phyloP scores from a whole-genome alignment of 2,113 vertebrate species.

The Ictalurus punctatus region DNA sequence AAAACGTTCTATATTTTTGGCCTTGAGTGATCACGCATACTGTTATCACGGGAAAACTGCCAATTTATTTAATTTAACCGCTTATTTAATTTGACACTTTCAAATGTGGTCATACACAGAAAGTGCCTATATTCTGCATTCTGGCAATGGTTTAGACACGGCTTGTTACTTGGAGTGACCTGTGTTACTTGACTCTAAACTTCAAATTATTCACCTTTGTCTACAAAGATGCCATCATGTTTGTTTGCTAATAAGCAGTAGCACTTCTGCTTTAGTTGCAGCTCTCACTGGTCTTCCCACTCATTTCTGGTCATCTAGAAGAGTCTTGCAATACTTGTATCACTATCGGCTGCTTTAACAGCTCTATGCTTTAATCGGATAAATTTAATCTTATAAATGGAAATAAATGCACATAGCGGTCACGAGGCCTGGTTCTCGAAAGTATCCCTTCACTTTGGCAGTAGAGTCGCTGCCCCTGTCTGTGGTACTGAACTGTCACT shows the following conservation, averaged over 20 bases:
- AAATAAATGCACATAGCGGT: not conserved
- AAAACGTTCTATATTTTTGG: not conserved
- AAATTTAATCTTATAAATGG: not conserved
- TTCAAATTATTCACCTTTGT: not conserved
- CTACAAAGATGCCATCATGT: not conserved
- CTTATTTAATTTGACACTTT: not conserved
- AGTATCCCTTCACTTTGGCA: not conserved
- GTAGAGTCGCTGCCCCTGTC: slow-evolving; percentile 44
- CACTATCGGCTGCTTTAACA: not conserved
- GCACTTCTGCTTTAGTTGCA: not conserved
- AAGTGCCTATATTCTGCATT: not conserved
- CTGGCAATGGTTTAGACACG: not conserved
- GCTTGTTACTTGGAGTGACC: not conserved
- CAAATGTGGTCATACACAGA: not conserved
- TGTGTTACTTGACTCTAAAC: not conserved
- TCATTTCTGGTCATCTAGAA: not conserved
- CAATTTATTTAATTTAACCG: too few relatives aligned
- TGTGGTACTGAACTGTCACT: slow-evolving; percentile 55
- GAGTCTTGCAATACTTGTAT: not conserved
- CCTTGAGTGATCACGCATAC: not conserved
- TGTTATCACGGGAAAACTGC: too few relatives aligned
- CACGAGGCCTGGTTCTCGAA: not conserved
- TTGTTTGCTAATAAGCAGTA: not conserved
- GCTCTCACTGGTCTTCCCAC: not conserved
- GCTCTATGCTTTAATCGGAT: not conserved